Evolutionary conservation across 2,888 invertebrate genomes (phyloP).

Genomic region (Sylvicola cinctus): DNA sequence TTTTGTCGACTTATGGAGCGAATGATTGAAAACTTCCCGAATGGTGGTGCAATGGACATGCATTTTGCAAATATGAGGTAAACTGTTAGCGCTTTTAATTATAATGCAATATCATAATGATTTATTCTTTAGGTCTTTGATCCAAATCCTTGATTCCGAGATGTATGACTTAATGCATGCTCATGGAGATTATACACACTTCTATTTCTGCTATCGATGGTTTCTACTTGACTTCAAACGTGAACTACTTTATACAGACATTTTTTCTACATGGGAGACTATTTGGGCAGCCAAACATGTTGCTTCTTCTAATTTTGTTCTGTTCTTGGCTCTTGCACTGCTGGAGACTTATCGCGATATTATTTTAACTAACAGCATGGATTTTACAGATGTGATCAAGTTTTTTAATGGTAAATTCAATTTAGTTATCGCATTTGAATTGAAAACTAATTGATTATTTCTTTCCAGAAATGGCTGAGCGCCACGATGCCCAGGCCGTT

Average conservation of each 20-base stretch:
- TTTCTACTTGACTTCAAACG: constrained; percentile 90
- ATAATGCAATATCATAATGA: constrained; percentile 1
- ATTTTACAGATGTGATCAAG: constrained; percentile 94
- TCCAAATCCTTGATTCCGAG: constrained; percentile 81
- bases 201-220: constrained; percentile 97
- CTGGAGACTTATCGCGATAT: constrained; percentile 87
- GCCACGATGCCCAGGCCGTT: constrained; percentile 70
- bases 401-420: constrained; percentile 74
- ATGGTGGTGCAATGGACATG: constrained; percentile 85
- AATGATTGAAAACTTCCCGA: constrained; percentile 80
- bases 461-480: constrained; percentile 83
- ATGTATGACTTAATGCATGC: constrained; percentile 88
- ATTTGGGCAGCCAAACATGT: constrained; percentile 87
- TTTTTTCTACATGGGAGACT: constrained; percentile 87
- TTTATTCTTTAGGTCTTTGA: constrained; percentile 34
- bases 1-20: constrained; percentile 81
- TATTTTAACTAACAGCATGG: constrained; percentile 88
- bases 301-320: constrained; percentile 72
- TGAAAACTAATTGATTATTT: neutral
- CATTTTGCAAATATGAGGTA: constrained; percentile 89
- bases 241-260: constrained; percentile 80
- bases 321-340: constrained; percentile 80
- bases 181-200: constrained; percentile 89
- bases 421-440: neutral
- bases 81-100: constrained; percentile 4